Evolutionary conservation across 2,888 invertebrate species (phyloP).

Genomic region (Drosophila lutescens): DNA sequence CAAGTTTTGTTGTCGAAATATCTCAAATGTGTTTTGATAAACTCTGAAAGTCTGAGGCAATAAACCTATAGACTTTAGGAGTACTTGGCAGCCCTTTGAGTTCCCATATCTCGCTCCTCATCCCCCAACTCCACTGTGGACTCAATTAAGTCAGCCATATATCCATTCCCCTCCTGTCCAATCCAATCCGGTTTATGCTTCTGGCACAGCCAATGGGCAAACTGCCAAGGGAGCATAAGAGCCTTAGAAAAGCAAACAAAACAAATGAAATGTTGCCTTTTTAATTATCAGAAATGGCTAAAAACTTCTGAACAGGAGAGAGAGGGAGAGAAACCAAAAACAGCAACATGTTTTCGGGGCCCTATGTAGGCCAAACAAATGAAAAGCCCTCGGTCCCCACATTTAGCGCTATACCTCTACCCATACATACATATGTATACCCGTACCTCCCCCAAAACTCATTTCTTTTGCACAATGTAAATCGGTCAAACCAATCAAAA

Average conservation of each 20-base stretch:
- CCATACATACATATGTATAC: background rate
- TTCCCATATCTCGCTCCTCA: background rate
- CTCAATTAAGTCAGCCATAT: conserved; percentile 11
- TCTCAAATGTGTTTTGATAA: background rate
- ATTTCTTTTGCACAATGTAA: conserved; percentile 75
- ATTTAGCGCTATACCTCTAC: conserved; percentile 2
- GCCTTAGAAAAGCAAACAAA: conserved; percentile 15
- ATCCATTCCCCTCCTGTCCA: background rate
- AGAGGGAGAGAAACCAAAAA: conserved; percentile 10
- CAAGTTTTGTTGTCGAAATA: too few species aligned
- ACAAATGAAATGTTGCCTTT: conserved; percentile 50
- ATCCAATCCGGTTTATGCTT: conserved; percentile 18
- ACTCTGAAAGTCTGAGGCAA: background rate
- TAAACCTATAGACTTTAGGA: background rate
- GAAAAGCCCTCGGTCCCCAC: conserved; percentile 49
- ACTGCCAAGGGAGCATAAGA: conserved; percentile 23
- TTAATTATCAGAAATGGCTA: conserved; percentile 71
- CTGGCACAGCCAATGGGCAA: conserved; percentile 29
- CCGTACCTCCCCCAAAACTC: conserved; percentile 40
- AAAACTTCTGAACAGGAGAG: conserved; percentile 17
- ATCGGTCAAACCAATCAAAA: conserved; percentile 78
- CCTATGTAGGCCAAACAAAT: conserved; percentile 66
- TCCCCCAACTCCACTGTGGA: background rate
- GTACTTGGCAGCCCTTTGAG: background rate
- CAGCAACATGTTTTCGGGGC: conserved; percentile 30